Evolutionary conservation across 2,797 vertebrate genomes (phyloP).

Genomic region (Luscinia luscinia): DNA sequence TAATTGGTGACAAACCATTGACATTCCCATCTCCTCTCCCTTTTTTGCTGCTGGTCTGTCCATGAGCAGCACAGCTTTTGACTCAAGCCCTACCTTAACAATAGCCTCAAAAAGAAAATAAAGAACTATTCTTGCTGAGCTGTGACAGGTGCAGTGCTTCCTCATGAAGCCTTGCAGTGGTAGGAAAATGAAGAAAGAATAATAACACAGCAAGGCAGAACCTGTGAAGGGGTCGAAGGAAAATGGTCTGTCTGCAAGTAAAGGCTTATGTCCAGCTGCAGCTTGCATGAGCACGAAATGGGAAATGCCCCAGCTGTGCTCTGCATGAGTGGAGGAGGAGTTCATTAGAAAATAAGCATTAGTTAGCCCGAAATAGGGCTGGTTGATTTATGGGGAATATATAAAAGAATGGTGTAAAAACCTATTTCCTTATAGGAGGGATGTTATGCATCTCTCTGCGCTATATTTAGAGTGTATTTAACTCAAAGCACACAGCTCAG

Average conservation of each 20-base stretch:
- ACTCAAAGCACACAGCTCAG: neutral
- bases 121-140: neutral
- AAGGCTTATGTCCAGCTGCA: neutral
- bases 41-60: neutral
- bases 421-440: neutral
- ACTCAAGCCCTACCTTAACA: neutral
- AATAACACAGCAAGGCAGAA: neutral
- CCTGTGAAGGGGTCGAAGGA: neutral
- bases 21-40: neutral
- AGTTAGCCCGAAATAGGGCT: neutral
- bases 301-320: neutral
- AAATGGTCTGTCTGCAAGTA: neutral
- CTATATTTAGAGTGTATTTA: neutral
- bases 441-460: neutral
- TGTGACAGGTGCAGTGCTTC: neutral
- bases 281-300: neutral
- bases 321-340: neutral
- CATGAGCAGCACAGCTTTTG: neutral
- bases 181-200: neutral
- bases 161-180: neutral
- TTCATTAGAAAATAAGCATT: neutral
- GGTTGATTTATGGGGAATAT: neutral
- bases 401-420: neutral
- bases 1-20: neutral
- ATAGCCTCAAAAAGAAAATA: neutral